Conservation (phyloP, 2,797 vertebrate genomes). For the Eutrigla gurnardus region DNA sequence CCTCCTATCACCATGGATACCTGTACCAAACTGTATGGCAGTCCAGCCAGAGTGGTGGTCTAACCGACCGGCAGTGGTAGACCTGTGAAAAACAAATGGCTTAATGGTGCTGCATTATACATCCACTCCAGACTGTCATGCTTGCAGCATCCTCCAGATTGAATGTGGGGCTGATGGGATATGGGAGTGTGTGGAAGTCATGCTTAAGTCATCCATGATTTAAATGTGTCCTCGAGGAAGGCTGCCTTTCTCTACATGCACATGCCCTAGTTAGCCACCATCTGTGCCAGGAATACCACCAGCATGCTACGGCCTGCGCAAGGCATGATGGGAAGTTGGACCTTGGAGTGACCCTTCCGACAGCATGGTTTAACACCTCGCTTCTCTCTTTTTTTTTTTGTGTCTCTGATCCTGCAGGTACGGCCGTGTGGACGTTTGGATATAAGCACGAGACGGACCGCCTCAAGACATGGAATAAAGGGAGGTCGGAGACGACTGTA, state of each 20-base stretch:
- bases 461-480: slow-evolving; percentile 54
- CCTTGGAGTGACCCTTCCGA: slow-evolving; percentile 41
- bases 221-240: slow-evolving; percentile 66
- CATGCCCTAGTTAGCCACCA: slow-evolving; percentile 66
- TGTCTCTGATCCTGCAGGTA: slow-evolving; percentile 59
- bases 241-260: slow-evolving; percentile 48
- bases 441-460: slow-evolving; percentile 12
- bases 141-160: slow-evolving; percentile 27
- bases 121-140: slow-evolving; percentile 7
- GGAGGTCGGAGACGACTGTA: slow-evolving; percentile 16
- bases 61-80: not conserved
- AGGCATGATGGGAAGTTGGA: slow-evolving; percentile 49
- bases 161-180: slow-evolving; percentile 15
- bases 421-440: slow-evolving; percentile 41
- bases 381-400: slow-evolving; percentile 19
- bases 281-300: slow-evolving; percentile 54
- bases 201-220: slow-evolving; percentile 70
- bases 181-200: slow-evolving; percentile 34
- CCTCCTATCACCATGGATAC: not conserved
- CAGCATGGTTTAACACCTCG: slow-evolving; percentile 18
- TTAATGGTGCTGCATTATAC: slow-evolving; percentile 8
- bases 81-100: slow-evolving; percentile 1
- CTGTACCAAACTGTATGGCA: not conserved
- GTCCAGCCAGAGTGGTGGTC: not conserved
- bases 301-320: slow-evolving; percentile 24